phyloP scores from a whole-genome alignment of 2,888 invertebrate genomes.

The Eledona agricola region DNA sequence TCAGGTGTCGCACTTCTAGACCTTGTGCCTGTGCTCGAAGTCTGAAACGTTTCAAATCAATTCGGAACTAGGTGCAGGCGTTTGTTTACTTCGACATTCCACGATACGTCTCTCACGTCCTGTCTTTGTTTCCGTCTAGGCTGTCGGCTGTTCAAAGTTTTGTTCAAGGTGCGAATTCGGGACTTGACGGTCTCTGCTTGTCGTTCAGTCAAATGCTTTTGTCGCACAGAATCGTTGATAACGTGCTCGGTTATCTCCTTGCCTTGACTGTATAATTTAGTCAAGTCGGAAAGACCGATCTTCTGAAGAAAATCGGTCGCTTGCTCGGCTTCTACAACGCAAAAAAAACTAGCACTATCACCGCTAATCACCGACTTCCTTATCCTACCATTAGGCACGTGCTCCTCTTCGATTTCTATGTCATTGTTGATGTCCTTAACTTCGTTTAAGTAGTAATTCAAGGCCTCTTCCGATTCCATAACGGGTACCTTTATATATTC shows the following conservation, averaged over 20 bases:
- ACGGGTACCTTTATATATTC: conserved; percentile 21
- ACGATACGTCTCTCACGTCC: conserved; percentile 84
- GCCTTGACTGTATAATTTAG: conserved; percentile 75
- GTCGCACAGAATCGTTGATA: conserved; percentile 67
- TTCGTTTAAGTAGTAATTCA: conserved; percentile 57
- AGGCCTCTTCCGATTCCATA: conserved; percentile 54
- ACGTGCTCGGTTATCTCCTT: conserved; percentile 73
- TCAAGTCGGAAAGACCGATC: conserved; percentile 76
- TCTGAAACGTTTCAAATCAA: conserved; percentile 61
- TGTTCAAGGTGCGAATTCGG: conserved; percentile 78
- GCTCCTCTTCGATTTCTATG: conserved; percentile 53
- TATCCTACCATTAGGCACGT: conserved; percentile 54
- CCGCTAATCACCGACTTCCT: neutral
- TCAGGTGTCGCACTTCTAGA: conserved; percentile 90
- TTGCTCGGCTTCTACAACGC: conserved; percentile 74
- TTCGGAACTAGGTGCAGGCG: neutral
- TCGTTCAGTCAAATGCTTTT: conserved; percentile 71
- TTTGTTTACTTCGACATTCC: conserved; percentile 76
- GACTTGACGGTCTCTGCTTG: conserved; percentile 82
- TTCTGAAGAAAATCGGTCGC: conserved; percentile 80
- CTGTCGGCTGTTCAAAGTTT: conserved; percentile 74
- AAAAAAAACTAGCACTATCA: conserved; percentile 12
- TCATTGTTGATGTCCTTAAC: conserved; percentile 56
- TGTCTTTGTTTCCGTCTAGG: conserved; percentile 68
- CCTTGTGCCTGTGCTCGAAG: conserved; percentile 82